A percentile compares a stretch with the other conserved stretches of the same genome.
phyloP scores from a whole-genome alignment of 2,888 invertebrate genomes.

The Chrysodeixis includens region DNA sequence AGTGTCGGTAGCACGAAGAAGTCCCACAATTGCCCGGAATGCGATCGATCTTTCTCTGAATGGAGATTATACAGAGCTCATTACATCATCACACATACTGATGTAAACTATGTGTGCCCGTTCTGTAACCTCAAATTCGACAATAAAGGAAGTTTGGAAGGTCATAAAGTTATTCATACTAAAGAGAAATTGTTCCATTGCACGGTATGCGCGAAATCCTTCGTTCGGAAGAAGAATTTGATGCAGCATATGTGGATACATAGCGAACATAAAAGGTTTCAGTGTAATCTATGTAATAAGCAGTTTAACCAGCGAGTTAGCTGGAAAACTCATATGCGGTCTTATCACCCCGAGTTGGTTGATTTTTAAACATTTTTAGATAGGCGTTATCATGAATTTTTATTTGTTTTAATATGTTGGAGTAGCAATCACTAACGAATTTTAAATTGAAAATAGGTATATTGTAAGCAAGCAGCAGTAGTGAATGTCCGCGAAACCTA shows the following conservation, averaged over 20 bases:
- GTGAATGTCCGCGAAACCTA: too few relatives aligned
- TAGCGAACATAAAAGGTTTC: slow-evolving; percentile 72
- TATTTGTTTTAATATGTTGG: not conserved
- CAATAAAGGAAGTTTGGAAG: slow-evolving; percentile 74
- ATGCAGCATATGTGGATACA: slow-evolving; percentile 76
- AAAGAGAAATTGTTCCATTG: slow-evolving; percentile 82
- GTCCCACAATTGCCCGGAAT: slow-evolving; percentile 67
- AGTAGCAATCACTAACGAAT: too few relatives aligned
- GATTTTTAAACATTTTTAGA: slow-evolving; percentile 56
- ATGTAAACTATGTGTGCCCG: slow-evolving; percentile 64
- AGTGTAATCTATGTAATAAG: slow-evolving; percentile 69
- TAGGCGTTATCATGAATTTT: not conserved
- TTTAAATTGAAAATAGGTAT: too few relatives aligned
- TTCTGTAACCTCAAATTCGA: slow-evolving; percentile 68
- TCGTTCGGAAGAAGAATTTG: slow-evolving; percentile 72
- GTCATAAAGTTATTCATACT: slow-evolving; percentile 81
- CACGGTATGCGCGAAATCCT: slow-evolving; percentile 77
- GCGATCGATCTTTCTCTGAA: slow-evolving; percentile 61
- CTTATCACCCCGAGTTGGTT: slow-evolving; percentile 72
- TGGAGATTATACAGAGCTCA: slow-evolving; percentile 64
- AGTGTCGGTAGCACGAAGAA: slow-evolving; percentile 56
- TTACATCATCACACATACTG: slow-evolving; percentile 69
- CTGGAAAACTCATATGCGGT: slow-evolving; percentile 75
- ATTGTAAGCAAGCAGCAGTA: too few relatives aligned
- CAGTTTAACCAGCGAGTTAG: slow-evolving; percentile 67